Base-by-base conservation (phyloP, 2,888 invertebrate genomes). In the Drosophila tripunctata region DNA sequence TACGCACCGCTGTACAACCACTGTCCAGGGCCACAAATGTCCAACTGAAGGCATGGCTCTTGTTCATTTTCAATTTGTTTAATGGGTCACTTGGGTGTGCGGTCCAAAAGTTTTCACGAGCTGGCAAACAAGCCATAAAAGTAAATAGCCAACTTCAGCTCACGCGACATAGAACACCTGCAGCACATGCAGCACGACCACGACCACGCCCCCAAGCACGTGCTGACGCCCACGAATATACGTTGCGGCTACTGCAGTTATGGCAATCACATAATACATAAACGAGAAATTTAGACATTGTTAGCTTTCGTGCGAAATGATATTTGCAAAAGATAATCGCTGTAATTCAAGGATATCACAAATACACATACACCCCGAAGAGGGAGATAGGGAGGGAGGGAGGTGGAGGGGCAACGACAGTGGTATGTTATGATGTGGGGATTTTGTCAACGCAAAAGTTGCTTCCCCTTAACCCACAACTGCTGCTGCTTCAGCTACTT, bases 51-150 rank as follows among this genome's bases (percentile, higher is more conserved):
- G n/a, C 50, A 22, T 41, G 22, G 55, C 58, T 57, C 56, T 52
- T 52, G 80, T 77, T 80, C 75, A 80, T 75, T 81, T 81, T 81
- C 81, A 86, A 87, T 83, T 83, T 77, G 85, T 74, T 85, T 87
- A 83, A 85, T 87, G 82, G 85, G 82, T 83, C 83, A 83, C 83
- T 85, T 78, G 83, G 79, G 87, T 56, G 58, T 64, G 63, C 64
- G 52, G 62, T 22, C 63, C 63, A 75, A 70, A 83, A 79, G 60
- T 83, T 86, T 86, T 77, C 78, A 81, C 62, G 77, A 71, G 66
- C 80, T 86, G 78, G 57, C 84, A 66, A 84, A 78, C 81, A 84
- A 81, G 78, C 78, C 78, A 78, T 87, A 87, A 82, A 87, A 87
- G 73, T 63, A 86, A 86, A 81, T 83, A 80, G 69, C 66, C 62